A percentile compares a stretch with the other conserved stretches of the same genome.
Evolutionary conservation across 2,113 vertebrate genomes (phyloP).

Genomic region (Caloenas nicobarica): DNA sequence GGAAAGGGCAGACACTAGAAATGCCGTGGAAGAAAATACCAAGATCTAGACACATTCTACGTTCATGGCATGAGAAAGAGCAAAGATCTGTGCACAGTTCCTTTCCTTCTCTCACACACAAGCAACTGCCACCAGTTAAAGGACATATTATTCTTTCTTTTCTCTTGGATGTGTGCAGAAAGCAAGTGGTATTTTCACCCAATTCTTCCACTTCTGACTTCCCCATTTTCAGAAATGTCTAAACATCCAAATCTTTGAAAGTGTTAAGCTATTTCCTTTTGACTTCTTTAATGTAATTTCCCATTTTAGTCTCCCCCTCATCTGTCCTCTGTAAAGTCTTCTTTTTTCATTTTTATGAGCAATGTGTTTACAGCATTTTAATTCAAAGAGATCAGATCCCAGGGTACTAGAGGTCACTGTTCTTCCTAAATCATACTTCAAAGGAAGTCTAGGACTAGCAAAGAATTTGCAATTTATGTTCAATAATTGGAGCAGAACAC

Average conservation of each 20-base stretch:
- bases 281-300: neutral
- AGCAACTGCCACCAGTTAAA: neutral
- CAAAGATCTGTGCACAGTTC: neutral
- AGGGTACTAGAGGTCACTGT: neutral
- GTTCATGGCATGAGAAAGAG: neutral
- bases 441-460: conserved; percentile 8
- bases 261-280: neutral
- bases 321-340: neutral
- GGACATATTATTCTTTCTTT: neutral
- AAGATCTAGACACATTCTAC: neutral
- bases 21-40: neutral
- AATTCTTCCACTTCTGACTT: neutral
- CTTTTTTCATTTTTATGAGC: neutral
- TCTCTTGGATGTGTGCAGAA: neutral
- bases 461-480: conserved; percentile 53
- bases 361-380: neutral
- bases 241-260: neutral
- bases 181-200: neutral
- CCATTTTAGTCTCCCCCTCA: neutral
- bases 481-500: conserved; percentile 34
- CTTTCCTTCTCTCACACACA: neutral
- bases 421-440: conserved; percentile 26
- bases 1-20: neutral
- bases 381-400: neutral
- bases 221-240: neutral